These are phyloP conservation scores for Cerastis rubricosa DNA, from an alignment of 2,888 invertebrate species.

Conservation along the genomic window DNA sequence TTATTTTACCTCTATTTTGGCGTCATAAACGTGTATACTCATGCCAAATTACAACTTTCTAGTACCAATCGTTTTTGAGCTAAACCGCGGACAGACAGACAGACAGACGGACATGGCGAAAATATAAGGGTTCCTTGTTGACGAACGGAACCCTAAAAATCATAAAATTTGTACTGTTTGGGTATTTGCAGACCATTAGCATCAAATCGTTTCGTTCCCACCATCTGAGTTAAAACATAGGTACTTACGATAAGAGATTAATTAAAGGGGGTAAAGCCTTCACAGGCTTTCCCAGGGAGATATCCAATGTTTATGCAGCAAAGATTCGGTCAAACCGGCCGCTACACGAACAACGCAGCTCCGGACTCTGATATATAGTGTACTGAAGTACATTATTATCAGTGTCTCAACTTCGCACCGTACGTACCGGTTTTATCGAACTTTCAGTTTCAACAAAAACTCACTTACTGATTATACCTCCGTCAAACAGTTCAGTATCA, in stretches of 20 bases:
- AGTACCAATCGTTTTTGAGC: too few relatives aligned
- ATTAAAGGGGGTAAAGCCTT: background rate
- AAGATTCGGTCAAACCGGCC: background rate
- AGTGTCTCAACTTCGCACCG: background rate
- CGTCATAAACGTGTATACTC: too few relatives aligned
- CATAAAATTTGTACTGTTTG: background rate
- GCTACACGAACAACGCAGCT: background rate
- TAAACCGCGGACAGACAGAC: too few relatives aligned
- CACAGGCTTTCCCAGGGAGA: background rate
- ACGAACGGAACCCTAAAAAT: too few relatives aligned
- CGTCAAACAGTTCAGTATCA: slow-evolving; percentile 83
- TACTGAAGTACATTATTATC: background rate
- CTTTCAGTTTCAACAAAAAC: background rate
- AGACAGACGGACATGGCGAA: too few relatives aligned
- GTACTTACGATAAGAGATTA: background rate
- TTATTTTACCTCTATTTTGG: too few relatives aligned
- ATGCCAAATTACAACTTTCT: too few relatives aligned
- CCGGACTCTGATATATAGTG: background rate
- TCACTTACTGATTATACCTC: slow-evolving; percentile 8
- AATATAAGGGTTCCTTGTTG: too few relatives aligned
- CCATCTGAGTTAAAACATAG: background rate
- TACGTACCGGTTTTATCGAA: background rate
- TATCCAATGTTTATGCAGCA: background rate
- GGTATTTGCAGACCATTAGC: background rate
- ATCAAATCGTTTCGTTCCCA: background rate